phyloP scores from a whole-genome alignment of 2,888 invertebrate species.

The Latrodectus hesperus region DNA sequence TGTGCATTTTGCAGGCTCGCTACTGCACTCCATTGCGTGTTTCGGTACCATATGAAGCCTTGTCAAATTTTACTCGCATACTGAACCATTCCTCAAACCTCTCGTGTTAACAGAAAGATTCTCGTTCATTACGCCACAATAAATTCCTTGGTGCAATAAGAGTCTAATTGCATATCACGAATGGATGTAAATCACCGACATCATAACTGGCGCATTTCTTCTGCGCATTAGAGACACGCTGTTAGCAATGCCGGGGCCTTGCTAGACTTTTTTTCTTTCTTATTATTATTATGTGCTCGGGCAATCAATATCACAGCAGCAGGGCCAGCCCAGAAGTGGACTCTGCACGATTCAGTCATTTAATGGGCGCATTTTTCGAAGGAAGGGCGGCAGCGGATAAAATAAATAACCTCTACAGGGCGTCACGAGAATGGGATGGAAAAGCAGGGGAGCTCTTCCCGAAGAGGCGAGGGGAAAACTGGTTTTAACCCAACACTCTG shows the following conservation, averaged over 20 bases:
- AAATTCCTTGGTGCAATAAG: no score
- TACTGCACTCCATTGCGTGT: no score
- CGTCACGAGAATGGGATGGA: not conserved
- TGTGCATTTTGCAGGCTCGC: no score
- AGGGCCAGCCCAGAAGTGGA: not conserved
- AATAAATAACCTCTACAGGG: slow-evolving; percentile 5
- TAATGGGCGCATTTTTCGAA: not conserved
- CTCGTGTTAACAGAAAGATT: no score
- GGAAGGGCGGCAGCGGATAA: slow-evolving; percentile 1
- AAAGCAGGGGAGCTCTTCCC: slow-evolving; percentile 1
- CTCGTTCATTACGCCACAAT: no score
- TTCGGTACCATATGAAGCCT: no score
- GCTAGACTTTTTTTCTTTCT: not conserved
- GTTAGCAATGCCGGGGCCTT: not conserved
- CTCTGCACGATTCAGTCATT: not conserved
- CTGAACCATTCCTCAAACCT: no score
- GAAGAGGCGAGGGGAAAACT: slow-evolving; percentile 5
- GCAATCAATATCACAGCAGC: not conserved
- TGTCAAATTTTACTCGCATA: no score
- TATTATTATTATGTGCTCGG: not conserved
- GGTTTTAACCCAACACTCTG: slow-evolving; percentile 5
- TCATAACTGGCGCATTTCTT: no score
- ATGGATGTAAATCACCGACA: no score
- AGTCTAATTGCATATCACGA: no score
- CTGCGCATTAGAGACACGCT: no score